Base-by-base conservation (phyloP, 2,888 invertebrate genomes). In the Hyppa rectilinea region DNA sequence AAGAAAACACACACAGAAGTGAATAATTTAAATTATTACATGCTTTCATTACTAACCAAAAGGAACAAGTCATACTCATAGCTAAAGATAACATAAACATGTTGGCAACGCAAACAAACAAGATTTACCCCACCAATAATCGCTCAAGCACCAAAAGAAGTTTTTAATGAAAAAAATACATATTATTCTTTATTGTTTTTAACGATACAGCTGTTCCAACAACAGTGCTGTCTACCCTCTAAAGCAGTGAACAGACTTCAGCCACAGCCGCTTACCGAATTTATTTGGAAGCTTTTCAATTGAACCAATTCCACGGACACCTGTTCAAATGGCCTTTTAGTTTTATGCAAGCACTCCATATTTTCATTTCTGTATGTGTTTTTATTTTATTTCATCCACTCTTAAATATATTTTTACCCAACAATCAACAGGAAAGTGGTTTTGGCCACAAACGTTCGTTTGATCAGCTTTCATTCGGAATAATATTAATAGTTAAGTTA, bases 201-300 rank as follows among this genome's bases (percentile, higher is more conserved):
- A 4, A 36, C 10, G 23, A 20, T 4, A 14, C 14, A 29, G 4
- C 36, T 9, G 10, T 36, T 56, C 29, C 29, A 10, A 36, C 14
- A 55, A 60, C 49, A 12, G 43, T 43, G 7, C 20, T 10, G 10
- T 45, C 12, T 0, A 69, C 60, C 78, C 43, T 61, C 0, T 31
- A 43, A 26, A 74, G 49, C 23, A n/a, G n/a, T 36, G 29, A 47
- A 7, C 38, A 47, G 20, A 69, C 2, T 34, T 2, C 4, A n/a
- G 5, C 47, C 29, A 23, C 63, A 36, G 23, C 20, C 26, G 10
- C 50, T 58, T n/a, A 14, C 40, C 36, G 12, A 80, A 80, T 80
- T 80, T 64, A 80, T 75, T 80, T 80, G 31, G 45, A 50, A 67
- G 40, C 60, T 47, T 67, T 77, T 77, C 63, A 80, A 80, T 67